These are phyloP conservation scores for Hexactinellida sp. DNA, from an alignment of 37 sponge, comb jelly and placozoan genomes.

Conservation along the genomic window DNA sequence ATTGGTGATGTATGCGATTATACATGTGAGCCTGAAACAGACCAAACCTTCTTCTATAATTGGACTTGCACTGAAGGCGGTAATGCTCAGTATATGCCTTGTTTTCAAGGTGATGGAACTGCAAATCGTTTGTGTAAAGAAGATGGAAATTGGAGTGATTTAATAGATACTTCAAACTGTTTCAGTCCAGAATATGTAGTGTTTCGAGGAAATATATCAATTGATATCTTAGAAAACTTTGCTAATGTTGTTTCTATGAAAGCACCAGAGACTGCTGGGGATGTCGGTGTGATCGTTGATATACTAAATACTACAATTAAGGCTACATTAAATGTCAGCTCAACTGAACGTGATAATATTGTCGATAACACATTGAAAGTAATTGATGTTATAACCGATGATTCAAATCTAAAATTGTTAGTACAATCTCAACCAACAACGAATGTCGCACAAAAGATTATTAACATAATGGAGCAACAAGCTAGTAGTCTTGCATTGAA, in stretches of 20 bases:
- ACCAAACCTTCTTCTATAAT: neutral
- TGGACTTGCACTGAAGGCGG: neutral
- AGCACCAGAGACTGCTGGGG: neutral
- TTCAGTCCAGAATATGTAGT: neutral
- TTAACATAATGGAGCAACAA: neutral
- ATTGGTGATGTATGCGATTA: neutral
- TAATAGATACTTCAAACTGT: neutral
- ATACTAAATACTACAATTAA: neutral
- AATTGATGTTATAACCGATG: neutral
- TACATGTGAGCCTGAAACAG: neutral
- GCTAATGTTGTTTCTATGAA: neutral
- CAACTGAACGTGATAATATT: neutral
- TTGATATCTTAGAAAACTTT: neutral
- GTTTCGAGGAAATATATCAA: neutral
- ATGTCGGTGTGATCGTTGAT: neutral
- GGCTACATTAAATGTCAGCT: neutral
- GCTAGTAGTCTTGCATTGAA: neutral
- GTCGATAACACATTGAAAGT: neutral
- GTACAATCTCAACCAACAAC: neutral
- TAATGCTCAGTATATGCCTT: neutral
- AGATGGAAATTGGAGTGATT: neutral
- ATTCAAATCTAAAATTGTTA: neutral
- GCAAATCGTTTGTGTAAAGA: neutral
- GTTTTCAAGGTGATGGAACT: neutral
- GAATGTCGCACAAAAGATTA: neutral